phyloP scores from a whole-genome alignment of 2,797 vertebrate genomes.

The Xyrichtys novacula region DNA sequence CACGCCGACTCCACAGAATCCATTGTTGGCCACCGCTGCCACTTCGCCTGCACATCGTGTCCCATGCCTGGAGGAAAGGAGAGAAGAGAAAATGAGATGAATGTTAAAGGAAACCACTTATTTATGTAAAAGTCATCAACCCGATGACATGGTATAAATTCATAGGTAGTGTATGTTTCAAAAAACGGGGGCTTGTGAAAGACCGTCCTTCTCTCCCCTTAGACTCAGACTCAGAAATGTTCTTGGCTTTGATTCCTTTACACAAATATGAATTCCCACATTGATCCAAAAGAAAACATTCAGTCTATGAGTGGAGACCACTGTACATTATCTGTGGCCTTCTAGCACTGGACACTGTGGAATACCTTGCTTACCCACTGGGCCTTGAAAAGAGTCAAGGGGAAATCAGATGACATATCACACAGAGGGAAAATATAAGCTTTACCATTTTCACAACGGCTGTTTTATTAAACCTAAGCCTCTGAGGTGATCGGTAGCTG shows the following conservation, averaged over 20 bases:
- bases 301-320: conserved; percentile 37
- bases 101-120: conserved; percentile 20
- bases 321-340: conserved; percentile 39
- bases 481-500: conserved; percentile 49
- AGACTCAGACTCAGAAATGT: conserved; percentile 62
- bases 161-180: conserved; percentile 21
- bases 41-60: conserved; percentile 97
- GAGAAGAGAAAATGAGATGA: conserved; percentile 28
- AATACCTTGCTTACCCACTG: conserved; percentile 15
- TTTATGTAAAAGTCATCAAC: conserved; percentile 24
- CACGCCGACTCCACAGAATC: conserved; percentile 95
- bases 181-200: conserved; percentile 32
- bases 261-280: conserved; percentile 55
- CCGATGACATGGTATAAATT: conserved; percentile 23
- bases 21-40: conserved; percentile 94
- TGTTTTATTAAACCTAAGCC: conserved; percentile 62
- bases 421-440: conserved; percentile 59
- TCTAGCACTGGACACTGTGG: conserved; percentile 48
- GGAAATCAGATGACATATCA: conserved; percentile 46
- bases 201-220: conserved; percentile 35
- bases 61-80: conserved; percentile 87
- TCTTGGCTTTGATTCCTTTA: conserved; percentile 58
- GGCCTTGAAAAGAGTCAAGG: conserved; percentile 32
- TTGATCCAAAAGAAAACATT: conserved; percentile 49
- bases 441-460: conserved; percentile 57